Evolutionary conservation across 2,888 invertebrate genomes (phyloP), one percentile per base, ranked within the genome.

Genomic region (Habroteleia sp.): DNA sequence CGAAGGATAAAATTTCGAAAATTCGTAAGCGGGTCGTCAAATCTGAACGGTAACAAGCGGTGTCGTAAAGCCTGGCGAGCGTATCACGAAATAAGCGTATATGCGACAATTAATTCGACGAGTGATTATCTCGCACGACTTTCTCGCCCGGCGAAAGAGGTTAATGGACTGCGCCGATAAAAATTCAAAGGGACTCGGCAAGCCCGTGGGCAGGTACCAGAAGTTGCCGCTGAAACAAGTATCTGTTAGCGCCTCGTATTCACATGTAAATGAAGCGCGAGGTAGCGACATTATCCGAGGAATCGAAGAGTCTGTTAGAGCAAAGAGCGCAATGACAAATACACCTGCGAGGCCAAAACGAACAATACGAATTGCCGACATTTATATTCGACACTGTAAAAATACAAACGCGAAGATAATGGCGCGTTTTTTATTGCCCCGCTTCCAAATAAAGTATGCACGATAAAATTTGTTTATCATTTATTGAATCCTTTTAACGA

Each of bases 171-270:
- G 79, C 41, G 39, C 54, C 48, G 74, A 74, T 68, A 74, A 74
- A 69, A 69, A 65, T 74, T 74, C 74, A 74, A 74, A 69, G 71
- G 58, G 54, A 73, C 62, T 68, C 42, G 46, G 65, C 73, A 42
- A 54, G 46, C 65, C 69, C 58, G 65, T 62, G 54, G 74, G 74
- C 72, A 71, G 69, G 68, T 65, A 73, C 63, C 73, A 73, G 74
- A 78, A 78, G 80, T 80, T 79, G 78, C 82, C 80, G 80, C 77
- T 78, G 80, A 78, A 81, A 81, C 83, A 78, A 80, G 84, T 80
- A 81, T 84, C 85, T 85, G 85, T 85, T 85, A 85, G 84, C 85
- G 85, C 82, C 84, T 79, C 79, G 81, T 82, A 85, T 85, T 85
- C 85, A 84, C 82, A 85, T 85, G 85, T 85, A 85, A 85, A 85